Evolutionary conservation across 2,113 vertebrate genomes (phyloP).

Genomic region (Oreochromis spilurus): DNA sequence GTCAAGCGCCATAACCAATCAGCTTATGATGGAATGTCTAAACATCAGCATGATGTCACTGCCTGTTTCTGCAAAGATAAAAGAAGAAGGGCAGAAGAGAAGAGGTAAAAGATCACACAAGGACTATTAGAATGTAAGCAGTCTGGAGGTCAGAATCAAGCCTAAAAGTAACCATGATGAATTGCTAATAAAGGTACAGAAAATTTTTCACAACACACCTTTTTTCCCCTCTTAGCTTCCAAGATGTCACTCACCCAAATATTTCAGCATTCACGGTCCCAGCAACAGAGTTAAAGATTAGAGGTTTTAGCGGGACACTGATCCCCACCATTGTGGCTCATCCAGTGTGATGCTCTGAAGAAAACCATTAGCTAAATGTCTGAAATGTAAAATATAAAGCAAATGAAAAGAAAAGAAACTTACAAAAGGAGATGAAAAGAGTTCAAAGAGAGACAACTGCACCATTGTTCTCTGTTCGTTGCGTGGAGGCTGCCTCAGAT

Average conservation of each 20-base stretch:
- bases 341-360: neutral
- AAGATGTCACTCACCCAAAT: neutral
- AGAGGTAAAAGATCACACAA: conserved; percentile 19
- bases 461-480: neutral
- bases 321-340: neutral
- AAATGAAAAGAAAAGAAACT: neutral
- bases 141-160: conserved; percentile 25
- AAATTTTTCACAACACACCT: neutral
- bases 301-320: neutral
- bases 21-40: conserved; percentile 31
- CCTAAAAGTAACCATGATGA: conserved; percentile 30
- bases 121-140: conserved; percentile 8
- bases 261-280: neutral
- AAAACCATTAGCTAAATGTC: neutral
- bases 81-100: neutral
- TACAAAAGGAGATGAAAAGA: conserved; percentile 6
- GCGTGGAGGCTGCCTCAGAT: neutral
- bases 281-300: neutral
- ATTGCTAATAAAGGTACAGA: conserved; percentile 21
- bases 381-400: neutral
- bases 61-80: conserved; percentile 50
- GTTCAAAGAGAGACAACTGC: neutral
- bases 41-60: conserved; percentile 22
- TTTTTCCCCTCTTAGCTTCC: neutral
- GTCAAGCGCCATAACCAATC: conserved; percentile 55